Conservation (phyloP, 2,797 vertebrate genomes). For the Peromyscus aztecus region DNA sequence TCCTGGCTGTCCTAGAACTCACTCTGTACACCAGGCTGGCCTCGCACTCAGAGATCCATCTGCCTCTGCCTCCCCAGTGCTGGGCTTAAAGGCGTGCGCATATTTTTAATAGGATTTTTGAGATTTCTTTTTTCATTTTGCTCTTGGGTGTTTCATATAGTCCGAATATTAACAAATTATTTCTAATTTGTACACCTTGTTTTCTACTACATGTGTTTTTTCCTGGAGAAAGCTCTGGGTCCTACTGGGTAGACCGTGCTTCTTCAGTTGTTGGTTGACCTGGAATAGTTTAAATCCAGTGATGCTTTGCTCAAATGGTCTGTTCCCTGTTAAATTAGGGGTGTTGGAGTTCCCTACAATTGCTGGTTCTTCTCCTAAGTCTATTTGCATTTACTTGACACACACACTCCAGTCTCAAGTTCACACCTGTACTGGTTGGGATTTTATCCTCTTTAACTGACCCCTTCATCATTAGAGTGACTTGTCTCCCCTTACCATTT, state of each 20-base stretch:
- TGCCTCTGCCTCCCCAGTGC: background rate
- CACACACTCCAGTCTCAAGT: background rate
- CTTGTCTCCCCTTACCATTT: too few species aligned
- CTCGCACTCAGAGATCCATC: background rate
- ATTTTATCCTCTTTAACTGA: background rate
- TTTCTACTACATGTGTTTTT: background rate
- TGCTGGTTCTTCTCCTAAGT: background rate
- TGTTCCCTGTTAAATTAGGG: background rate
- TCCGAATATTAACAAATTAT: background rate
- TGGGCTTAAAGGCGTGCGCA: background rate
- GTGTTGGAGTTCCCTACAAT: background rate
- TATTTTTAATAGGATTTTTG: background rate
- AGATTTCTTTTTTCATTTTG: background rate
- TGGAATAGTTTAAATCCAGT: background rate
- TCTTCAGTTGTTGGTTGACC: too few species aligned
- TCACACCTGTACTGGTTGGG: too few species aligned
- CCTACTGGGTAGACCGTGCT: background rate
- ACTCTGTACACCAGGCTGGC: background rate
- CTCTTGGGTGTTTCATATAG: background rate
- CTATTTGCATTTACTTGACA: background rate
- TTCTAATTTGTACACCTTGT: background rate
- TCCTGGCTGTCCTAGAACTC: background rate
- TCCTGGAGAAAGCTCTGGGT: background rate
- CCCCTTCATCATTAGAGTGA: too few species aligned
- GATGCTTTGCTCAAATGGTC: background rate